Evolutionary conservation across 1,140 invertebrate species (phyloP).

Genomic region (Meloidogyne floridensis): DNA sequence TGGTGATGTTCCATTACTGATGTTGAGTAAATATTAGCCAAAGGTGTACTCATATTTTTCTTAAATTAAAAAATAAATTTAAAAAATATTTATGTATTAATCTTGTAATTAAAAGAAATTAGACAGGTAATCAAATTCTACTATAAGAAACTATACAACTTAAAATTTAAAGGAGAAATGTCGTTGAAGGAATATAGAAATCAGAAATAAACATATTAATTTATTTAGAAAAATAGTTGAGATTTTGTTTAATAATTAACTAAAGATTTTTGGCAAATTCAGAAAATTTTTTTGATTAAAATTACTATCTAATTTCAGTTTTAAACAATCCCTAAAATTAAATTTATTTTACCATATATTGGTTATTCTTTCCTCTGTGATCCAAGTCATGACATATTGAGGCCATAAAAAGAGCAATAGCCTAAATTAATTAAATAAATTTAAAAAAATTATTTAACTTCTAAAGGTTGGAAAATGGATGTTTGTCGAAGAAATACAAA

Average conservation of each 20-base stretch:
- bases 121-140: too few relatives aligned
- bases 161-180: too few relatives aligned
- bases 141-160: too few relatives aligned
- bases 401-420: slow-evolving; percentile 87
- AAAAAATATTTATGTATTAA: too few relatives aligned
- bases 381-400: slow-evolving; percentile 95
- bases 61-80: background rate
- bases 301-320: too few relatives aligned
- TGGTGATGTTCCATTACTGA: slow-evolving; percentile 84
- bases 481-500: slow-evolving; percentile 75
- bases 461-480: slow-evolving; percentile 69
- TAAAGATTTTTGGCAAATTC: too few relatives aligned
- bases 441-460: slow-evolving; percentile 28
- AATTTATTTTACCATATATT: slow-evolving; percentile 75
- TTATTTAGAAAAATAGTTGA: too few relatives aligned
- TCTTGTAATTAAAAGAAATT: too few relatives aligned
- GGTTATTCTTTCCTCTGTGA: slow-evolving; percentile 83
- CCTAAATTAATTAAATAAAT: slow-evolving; percentile 73
- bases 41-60: slow-evolving; percentile 79
- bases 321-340: background rate
- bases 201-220: too few relatives aligned
- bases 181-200: too few relatives aligned
- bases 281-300: too few relatives aligned
- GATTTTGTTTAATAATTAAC: too few relatives aligned
- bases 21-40: slow-evolving; percentile 80